Base-by-base conservation (phyloP, 2,113 vertebrate genomes). In the Leptodactylus fuscus region DNA sequence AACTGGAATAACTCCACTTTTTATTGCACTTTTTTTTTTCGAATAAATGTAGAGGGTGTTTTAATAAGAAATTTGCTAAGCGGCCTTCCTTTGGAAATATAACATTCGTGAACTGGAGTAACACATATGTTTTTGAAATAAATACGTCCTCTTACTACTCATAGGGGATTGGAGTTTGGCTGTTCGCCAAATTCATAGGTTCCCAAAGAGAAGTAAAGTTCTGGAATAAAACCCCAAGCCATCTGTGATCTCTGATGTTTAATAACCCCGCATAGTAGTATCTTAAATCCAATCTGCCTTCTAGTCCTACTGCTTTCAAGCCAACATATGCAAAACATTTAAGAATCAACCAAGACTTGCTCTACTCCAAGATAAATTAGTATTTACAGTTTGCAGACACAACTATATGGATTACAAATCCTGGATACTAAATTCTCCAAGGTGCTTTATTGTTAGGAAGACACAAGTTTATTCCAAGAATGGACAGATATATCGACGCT, bases 41-140 rank as follows among this genome's bases (percentile, higher is more conserved):
- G 8, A 88, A 88, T 87, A 87, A 83, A 88, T 88, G 88, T 88
- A 51, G 36, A 55, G 87, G 84, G 84, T 79, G 7, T 27, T 5
- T 65, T 51, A 86, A 86, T 81, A 86, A 27, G 76, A 48, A 58
- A 71, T 80, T 89, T 90, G 79, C 77, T 85, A 78, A 89, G 87
- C 87, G 87, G 88, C 88, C 88, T 86, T 22, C 76, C 88, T 87
- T 91, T 90, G 90, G 87, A 91, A 88, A 89, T 77, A 80, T 88
- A 88, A 81, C 85, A 85, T 90, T 91, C 91, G 90, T 90, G 89
- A 70, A 36, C 87, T 6, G 82, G 81, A 90, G 87, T 4, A 83
- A 76, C 77, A 87, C 80, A 85, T 73, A 84, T 87, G 88, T 89
- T 92, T 92, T 91, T 88, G 80, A 87, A 88, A 91, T 90, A 88